Percentiles rank a stretch among this genome's conserved stretches.
Evolutionary conservation across 1,140 invertebrate species (phyloP).

Genomic region (Leptoteleia sp.): DNA sequence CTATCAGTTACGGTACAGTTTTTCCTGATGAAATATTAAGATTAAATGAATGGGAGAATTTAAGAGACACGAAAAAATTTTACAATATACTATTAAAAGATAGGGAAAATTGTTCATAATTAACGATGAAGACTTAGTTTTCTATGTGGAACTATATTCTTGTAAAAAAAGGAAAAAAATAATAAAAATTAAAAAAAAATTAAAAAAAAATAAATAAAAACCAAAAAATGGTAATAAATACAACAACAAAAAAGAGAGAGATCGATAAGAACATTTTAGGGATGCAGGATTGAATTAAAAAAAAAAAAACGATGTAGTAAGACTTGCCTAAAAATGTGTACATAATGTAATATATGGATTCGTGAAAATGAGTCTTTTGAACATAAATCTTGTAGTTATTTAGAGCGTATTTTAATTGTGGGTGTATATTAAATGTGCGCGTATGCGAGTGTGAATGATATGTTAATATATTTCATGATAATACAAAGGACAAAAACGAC

Average conservation of each 20-base stretch:
- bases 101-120: constrained; percentile 71
- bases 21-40: constrained; percentile 59
- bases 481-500: constrained; percentile 1
- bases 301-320: constrained; percentile 70
- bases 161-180: constrained; percentile 72
- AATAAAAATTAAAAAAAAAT: constrained; percentile 44
- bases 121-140: constrained; percentile 80
- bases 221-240: constrained; percentile 22
- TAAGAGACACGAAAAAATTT: constrained; percentile 62
- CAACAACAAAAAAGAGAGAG: not conserved
- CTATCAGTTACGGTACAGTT: constrained; percentile 71
- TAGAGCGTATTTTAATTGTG: constrained; percentile 74
- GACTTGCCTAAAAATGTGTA: constrained; percentile 77
- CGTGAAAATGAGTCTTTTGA: constrained; percentile 71
- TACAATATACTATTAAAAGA: constrained; percentile 67
- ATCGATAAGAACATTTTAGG: constrained; percentile 45
- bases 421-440: constrained; percentile 65
- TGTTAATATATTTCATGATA: constrained; percentile 4
- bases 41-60: constrained; percentile 21
- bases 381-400: constrained; percentile 75
- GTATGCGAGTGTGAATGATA: constrained; percentile 16
- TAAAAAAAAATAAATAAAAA: not conserved
- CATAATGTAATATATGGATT: constrained; percentile 78
- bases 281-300: constrained; percentile 40
- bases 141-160: constrained; percentile 81